Evolutionary conservation across 2,888 invertebrate species (phyloP), one percentile per base, ranked within the genome.

Genomic region (Pseudanteris insignis): DNA sequence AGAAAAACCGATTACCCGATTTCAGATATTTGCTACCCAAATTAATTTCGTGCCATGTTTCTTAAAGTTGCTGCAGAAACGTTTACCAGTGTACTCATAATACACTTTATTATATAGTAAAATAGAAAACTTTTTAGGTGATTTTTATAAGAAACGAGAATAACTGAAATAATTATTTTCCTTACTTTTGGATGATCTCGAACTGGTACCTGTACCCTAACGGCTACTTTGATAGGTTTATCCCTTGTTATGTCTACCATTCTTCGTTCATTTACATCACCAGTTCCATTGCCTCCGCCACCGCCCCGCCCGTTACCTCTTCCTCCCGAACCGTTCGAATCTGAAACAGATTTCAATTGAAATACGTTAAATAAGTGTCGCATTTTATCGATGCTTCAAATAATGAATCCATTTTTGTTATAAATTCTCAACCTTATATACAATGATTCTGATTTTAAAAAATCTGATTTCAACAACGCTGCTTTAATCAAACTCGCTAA

Each of bases 191-290:
- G 92, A 81, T 93, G 92, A 81, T 93, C 92, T 64, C 91, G 84
- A 46, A 92, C 91, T 6, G 92, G 92, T 48, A 93, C 92, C 60
- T 91, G 89, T 50, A 92, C 92, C 71, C 91, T 86, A 65, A 92
- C 91, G 70, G 91, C 89, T 67, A 93, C 90, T 83, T 92, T 91
- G 69, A 92, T 90, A 25, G 92, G 91, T 77, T 91, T 91, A 81
- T 92, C 92, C 70, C 91, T 84, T 29, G 92, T 92, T 73, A 92
- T 91, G 81, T 92, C 92, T 72, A 91, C 84, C 90, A 91, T 90
- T 78, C 89, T 86, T 67, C 89, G 83, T 75, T 89, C 85, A 59
- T 74, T 72, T 48, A 75, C 73, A 32, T 75, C 75, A 48, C 70
- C 73, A 12, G 72, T 69, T 9, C 72, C 71, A 32, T 69, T 70